These are phyloP conservation scores for Philereme vetulata DNA, from an alignment of 2,888 invertebrate genomes.

Conservation along the genomic window DNA sequence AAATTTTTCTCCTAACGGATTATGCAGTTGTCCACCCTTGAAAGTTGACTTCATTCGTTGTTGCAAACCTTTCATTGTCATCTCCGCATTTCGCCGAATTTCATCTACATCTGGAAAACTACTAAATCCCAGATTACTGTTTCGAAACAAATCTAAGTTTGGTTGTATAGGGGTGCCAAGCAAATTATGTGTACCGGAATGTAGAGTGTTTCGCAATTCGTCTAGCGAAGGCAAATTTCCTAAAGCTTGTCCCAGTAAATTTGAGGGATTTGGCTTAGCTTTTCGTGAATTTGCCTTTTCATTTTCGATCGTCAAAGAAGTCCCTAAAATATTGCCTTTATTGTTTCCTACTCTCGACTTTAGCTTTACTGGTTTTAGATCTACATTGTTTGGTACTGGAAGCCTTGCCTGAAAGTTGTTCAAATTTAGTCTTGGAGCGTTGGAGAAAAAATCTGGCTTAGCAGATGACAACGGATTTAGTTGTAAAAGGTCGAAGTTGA, in stretches of 20 bases:
- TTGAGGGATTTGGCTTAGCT: slow-evolving; percentile 27
- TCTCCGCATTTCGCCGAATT: slow-evolving; percentile 52
- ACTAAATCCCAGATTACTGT: slow-evolving; percentile 21
- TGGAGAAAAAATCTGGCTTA: slow-evolving; percentile 30
- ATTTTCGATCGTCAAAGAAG: slow-evolving; percentile 44
- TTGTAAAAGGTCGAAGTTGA: slow-evolving; percentile 53
- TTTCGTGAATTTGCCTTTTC: slow-evolving; percentile 31
- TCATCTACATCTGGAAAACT: slow-evolving; percentile 43
- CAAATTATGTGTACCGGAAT: slow-evolving; percentile 36
- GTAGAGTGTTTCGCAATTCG: slow-evolving; percentile 33
- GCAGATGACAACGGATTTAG: slow-evolving; percentile 42
- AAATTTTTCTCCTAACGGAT: slow-evolving; percentile 41
- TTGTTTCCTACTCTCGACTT: slow-evolving; percentile 49
- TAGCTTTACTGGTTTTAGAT: slow-evolving; percentile 52
- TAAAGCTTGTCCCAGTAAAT: slow-evolving; percentile 36
- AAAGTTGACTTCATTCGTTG: slow-evolving; percentile 51
- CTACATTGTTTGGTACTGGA: slow-evolving; percentile 51
- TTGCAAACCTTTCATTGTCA: slow-evolving; percentile 54
- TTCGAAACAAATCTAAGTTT: slow-evolving; percentile 37
- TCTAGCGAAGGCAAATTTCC: slow-evolving; percentile 45
- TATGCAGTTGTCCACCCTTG: slow-evolving; percentile 38
- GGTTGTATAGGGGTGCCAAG: slow-evolving; percentile 42
- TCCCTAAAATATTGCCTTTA: slow-evolving; percentile 44
- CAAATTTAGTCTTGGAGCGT: slow-evolving; percentile 47
- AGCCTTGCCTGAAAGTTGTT: slow-evolving; percentile 56